phyloP scores from a whole-genome alignment of 2,797 vertebrate species.

The Sparus aurata region DNA sequence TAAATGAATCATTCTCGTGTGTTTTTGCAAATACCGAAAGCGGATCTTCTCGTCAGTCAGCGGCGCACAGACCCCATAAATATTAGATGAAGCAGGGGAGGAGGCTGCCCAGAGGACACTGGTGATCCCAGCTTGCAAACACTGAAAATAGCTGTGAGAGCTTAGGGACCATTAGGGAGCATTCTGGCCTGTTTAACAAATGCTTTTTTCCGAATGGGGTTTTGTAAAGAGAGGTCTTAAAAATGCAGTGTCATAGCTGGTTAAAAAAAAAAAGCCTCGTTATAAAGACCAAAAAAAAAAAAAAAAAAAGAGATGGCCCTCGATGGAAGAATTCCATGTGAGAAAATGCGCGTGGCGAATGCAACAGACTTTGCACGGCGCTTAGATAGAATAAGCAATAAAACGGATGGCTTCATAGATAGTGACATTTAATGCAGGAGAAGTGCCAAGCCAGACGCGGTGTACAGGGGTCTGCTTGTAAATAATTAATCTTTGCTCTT shows the following conservation, averaged over 20 bases:
- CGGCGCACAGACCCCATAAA: conserved; percentile 72
- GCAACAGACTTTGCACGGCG: conserved; percentile 71
- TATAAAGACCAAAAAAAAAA: neutral
- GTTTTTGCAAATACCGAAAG: conserved; percentile 75
- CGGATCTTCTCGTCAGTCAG: conserved; percentile 57
- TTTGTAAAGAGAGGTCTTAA: conserved; percentile 9
- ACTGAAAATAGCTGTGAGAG: conserved; percentile 48
- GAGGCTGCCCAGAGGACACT: conserved; percentile 73
- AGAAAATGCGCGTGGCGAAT: conserved; percentile 41
- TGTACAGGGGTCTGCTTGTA: conserved; percentile 92
- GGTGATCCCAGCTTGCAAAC: conserved; percentile 64
- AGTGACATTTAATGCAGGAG: conserved; percentile 90
- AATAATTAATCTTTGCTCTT: conserved; percentile 94
- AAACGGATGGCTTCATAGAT: conserved; percentile 86
- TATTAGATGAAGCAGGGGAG: conserved; percentile 78
- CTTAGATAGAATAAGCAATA: conserved; percentile 84
- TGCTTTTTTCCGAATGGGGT: conserved; percentile 18
- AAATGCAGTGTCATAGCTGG: conserved; percentile 3
- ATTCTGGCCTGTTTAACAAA: conserved; percentile 40
- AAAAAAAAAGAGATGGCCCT: neutral
- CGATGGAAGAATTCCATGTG: conserved; percentile 24
- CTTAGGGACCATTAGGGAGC: conserved; percentile 30
- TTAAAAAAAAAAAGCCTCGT: conserved; percentile 35
- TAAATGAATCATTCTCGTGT: conserved; percentile 72
- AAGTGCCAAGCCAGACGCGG: conserved; percentile 89